Percentiles rank a stretch among this genome's conserved stretches.
These are phyloP conservation scores for Hippocampus guttulatus DNA, from an alignment of 2,113 vertebrate species.

Conservation along the genomic window DNA sequence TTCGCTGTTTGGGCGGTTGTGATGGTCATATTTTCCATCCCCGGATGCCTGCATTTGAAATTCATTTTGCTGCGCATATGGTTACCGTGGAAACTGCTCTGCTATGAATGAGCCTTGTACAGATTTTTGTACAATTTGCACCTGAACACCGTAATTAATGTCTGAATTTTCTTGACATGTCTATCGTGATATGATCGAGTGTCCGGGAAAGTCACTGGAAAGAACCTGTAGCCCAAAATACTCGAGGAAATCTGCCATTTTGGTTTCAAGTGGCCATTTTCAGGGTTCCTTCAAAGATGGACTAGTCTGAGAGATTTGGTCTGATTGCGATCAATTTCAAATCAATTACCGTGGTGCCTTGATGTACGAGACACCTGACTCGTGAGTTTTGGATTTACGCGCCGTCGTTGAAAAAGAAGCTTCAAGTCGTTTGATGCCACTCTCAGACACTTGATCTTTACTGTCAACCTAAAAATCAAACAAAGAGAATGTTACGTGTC, in stretches of 20 bases:
- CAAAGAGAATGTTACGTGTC: too few species aligned
- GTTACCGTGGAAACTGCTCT: slow-evolving; percentile 70
- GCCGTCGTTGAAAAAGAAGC: too few species aligned
- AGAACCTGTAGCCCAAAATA: too few species aligned
- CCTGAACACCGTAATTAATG: neutral
- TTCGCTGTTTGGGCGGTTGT: neutral
- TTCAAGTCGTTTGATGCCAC: too few species aligned
- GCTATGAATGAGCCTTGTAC: slow-evolving; percentile 18
- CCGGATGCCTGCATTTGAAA: slow-evolving; percentile 18
- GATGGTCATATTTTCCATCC: neutral
- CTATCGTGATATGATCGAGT: too few species aligned
- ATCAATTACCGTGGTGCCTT: neutral
- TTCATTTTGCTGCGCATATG: slow-evolving; percentile 61
- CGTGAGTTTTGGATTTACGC: too few species aligned
- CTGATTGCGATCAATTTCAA: neutral
- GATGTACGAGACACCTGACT: too few species aligned
- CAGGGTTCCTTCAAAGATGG: too few species aligned
- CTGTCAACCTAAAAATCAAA: too few species aligned
- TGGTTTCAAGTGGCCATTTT: too few species aligned
- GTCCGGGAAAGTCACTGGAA: too few species aligned
- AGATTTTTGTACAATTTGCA: neutral
- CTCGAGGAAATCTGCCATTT: neutral
- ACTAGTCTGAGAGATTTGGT: neutral
- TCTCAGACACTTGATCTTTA: too few species aligned
- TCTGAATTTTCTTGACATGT: neutral